Conservation (phyloP, 2,797 vertebrate species). For the Propithecus deckenii region DNA sequence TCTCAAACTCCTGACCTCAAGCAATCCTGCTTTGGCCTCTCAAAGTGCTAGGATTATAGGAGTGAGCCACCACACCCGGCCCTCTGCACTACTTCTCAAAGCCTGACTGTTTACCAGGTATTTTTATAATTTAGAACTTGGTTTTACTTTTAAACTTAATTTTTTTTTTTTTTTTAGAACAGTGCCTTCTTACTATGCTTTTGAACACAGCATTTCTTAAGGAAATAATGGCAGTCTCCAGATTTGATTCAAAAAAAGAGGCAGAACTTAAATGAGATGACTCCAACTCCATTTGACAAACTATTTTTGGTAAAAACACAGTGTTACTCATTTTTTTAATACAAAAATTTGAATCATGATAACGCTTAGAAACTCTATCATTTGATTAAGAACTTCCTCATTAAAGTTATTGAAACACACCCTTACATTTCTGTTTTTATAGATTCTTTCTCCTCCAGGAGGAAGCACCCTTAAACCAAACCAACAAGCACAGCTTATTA, state of each 20-base stretch:
- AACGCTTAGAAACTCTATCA: neutral
- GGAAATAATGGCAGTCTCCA: neutral
- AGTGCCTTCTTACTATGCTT: neutral
- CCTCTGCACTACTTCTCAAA: neutral
- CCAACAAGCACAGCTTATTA: neutral
- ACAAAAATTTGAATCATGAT: neutral
- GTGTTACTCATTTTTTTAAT: neutral
- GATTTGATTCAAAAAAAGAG: neutral
- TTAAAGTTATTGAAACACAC: neutral
- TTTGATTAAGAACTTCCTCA: neutral
- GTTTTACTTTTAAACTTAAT: neutral
- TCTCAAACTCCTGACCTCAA: neutral
- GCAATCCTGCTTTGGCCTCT: neutral
- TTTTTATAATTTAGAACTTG: slow-evolving; percentile 17
- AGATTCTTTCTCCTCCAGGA: neutral
- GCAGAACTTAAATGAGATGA: neutral
- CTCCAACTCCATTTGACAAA: neutral
- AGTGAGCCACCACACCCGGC: neutral
- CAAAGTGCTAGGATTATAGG: neutral
- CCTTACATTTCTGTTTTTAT: neutral
- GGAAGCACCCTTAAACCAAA: neutral
- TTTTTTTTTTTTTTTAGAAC: neutral
- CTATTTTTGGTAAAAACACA: neutral
- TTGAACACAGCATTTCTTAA: slow-evolving; percentile 1
- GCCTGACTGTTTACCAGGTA: neutral